These are phyloP conservation scores for Drosophila planitibia DNA, from an alignment of 2,888 invertebrate species.

Conservation along the genomic window DNA sequence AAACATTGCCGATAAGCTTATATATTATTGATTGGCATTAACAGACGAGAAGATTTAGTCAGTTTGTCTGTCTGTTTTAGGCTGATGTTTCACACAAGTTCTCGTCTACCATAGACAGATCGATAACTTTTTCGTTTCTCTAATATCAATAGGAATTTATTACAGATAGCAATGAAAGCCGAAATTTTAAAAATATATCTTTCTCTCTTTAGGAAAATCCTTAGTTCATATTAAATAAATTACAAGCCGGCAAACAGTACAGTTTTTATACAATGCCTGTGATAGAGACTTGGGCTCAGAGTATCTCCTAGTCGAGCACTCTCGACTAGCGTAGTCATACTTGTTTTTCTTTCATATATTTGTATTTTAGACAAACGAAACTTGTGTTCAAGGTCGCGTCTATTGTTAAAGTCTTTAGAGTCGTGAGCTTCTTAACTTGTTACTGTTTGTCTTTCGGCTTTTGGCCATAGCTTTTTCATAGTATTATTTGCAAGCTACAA, in stretches of 20 bases:
- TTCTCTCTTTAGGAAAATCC: neutral
- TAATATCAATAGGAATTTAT: neutral
- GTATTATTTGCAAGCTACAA: constrained; percentile 31
- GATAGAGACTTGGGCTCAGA: neutral
- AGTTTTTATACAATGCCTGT: neutral
- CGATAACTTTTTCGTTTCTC: neutral
- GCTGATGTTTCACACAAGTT: neutral
- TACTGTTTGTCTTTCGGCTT: constrained; percentile 58
- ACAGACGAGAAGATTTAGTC: neutral
- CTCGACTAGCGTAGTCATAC: constrained; percentile 2
- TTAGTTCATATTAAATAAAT: neutral
- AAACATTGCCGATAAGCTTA: neutral
- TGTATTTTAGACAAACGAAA: constrained; percentile 36
- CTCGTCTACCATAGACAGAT: neutral
- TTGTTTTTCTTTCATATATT: constrained; percentile 17
- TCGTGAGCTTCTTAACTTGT: constrained; percentile 75
- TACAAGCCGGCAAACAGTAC: neutral
- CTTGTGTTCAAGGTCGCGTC: constrained; percentile 72
- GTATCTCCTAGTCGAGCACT: neutral
- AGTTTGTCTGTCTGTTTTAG: neutral
- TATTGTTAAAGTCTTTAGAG: constrained; percentile 57
- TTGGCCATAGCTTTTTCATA: constrained; percentile 41
- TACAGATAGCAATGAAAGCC: neutral
- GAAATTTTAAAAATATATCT: neutral
- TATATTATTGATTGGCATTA: neutral